Percentiles rank a stretch among this genome's conserved stretches.
Evolutionary conservation across 1,140 invertebrate species (phyloP).

Genomic region (Dendrolimus kikuchii): DNA sequence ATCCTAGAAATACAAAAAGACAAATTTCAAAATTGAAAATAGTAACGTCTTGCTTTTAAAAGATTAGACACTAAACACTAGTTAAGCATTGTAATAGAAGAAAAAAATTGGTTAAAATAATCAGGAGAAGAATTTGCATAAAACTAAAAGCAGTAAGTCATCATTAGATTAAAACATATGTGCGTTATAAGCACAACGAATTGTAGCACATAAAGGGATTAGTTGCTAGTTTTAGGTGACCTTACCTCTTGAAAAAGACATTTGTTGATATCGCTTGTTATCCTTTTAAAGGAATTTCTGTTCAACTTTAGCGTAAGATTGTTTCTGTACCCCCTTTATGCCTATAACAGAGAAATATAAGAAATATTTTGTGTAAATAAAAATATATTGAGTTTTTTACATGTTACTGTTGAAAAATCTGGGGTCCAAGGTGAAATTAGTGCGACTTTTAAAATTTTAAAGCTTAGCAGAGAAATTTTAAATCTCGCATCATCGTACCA

Average conservation of each 20-base stretch:
- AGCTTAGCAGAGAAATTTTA: constrained; percentile 6
- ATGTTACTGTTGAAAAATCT: constrained; percentile 52
- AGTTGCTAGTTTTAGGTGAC: constrained; percentile 50
- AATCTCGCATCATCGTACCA: constrained; percentile 17
- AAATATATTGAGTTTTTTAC: constrained; percentile 43
- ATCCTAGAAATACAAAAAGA: no score
- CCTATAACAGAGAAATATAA: constrained; percentile 41
- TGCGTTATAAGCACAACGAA: constrained; percentile 41
- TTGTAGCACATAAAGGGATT: constrained; percentile 39
- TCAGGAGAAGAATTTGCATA: no score
- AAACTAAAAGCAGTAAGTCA: no score
- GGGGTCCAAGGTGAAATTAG: constrained; percentile 57
- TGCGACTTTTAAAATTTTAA: constrained; percentile 15
- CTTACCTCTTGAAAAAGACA: constrained; percentile 59
- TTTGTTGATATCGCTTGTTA: constrained; percentile 61
- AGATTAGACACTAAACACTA: no score
- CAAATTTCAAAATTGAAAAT: no score
- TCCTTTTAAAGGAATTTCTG: constrained; percentile 61
- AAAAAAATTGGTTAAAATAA: no score
- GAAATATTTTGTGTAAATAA: constrained; percentile 51
- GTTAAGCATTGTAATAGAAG: no score
- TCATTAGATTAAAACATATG: constrained; percentile 3
- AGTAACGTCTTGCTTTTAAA: no score
- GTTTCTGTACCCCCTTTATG: constrained; percentile 41
- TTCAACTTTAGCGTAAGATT: constrained; percentile 57